These are phyloP conservation scores for Semotilus atromaculatus DNA, from an alignment of 2,797 vertebrate genomes.

Conservation along the genomic window DNA sequence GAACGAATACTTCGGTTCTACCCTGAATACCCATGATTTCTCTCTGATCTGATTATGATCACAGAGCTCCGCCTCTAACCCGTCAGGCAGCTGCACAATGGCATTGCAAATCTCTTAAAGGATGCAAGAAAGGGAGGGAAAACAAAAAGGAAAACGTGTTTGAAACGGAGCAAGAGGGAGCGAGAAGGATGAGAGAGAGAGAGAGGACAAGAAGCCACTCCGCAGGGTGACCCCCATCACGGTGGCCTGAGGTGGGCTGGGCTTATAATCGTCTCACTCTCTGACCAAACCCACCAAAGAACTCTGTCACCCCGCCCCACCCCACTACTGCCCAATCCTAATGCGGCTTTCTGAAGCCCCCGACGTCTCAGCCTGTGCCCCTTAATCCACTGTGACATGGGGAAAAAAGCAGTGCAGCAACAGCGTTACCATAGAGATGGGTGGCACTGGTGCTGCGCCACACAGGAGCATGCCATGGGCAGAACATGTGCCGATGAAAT, in stretches of 20 bases:
- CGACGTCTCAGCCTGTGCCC: constrained; percentile 48
- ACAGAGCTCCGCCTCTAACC: constrained; percentile 16
- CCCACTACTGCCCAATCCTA: constrained; percentile 40
- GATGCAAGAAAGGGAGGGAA: constrained; percentile 12
- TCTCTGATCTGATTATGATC: constrained; percentile 29
- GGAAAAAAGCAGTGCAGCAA: constrained; percentile 47
- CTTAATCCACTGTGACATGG: constrained; percentile 61
- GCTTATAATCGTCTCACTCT: constrained; percentile 49
- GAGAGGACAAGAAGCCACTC: constrained; percentile 39
- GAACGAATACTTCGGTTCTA: neutral
- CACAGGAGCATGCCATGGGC: constrained; percentile 36
- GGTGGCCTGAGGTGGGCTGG: constrained; percentile 44
- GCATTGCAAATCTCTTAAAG: constrained; percentile 5
- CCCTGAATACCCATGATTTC: constrained; percentile 15
- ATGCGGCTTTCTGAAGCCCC: constrained; percentile 35
- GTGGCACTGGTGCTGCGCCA: constrained; percentile 35
- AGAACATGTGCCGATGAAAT: constrained; percentile 21
- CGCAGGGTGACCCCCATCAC: constrained; percentile 39
- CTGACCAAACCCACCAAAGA: constrained; percentile 56
- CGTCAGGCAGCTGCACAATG: neutral
- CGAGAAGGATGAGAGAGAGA: constrained; percentile 7
- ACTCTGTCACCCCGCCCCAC: constrained; percentile 56
- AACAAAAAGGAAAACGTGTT: constrained; percentile 15
- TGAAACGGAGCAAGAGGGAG: neutral
- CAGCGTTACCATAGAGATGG: constrained; percentile 57